Base-by-base conservation (phyloP, 2,888 invertebrate genomes). In the Epinotia brunnichana region DNA sequence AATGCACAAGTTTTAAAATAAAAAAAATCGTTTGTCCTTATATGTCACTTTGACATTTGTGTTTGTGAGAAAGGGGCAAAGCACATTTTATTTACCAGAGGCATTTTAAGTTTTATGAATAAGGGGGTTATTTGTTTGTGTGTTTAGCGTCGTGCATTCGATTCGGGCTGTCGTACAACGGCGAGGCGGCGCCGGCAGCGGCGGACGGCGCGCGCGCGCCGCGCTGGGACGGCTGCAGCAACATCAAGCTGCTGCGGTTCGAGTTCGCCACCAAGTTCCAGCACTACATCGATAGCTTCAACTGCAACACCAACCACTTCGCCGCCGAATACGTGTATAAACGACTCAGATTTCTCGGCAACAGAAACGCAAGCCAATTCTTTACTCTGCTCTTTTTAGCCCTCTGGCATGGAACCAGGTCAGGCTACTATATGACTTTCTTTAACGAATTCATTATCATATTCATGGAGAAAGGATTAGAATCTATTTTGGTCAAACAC, bases 261-360 rank as follows among this genome's bases (percentile, higher is more conserved):
- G 99, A 99, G 90, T 95, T 95, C 51, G 96, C 97, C 3, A 96
- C 95, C 13, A 96, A 96, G 76, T 97, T 98, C 92, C 96, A 96
- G 74, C 96, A 98, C 81, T 97, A 98, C 85, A 97, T 99, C 59
- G 94, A 95, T 74, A 97, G 98, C 54, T 99, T 99, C 89, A 99
- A 99, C 88, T 97, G 96, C 74, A 99, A 99, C 88, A 99, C 99
- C 0, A 99, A 99, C 90, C 94, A 96, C 69, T 99, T 99, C 96
- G 97, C 98, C 72, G 96, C 96, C 0, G 97, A 98, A 90, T 98
- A 99, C 86, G 94, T 99, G 24, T 99, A 98, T 93, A 99, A 99
- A 86, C 94, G 99, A 3, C 94, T 99, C 56, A 97, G 96, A 84
- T 99, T 98, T 87, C 92, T 99, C 62, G 97, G 97, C 61, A 98